Conservation (phyloP, 2,113 vertebrate genomes). For the Butorides virescens region DNA sequence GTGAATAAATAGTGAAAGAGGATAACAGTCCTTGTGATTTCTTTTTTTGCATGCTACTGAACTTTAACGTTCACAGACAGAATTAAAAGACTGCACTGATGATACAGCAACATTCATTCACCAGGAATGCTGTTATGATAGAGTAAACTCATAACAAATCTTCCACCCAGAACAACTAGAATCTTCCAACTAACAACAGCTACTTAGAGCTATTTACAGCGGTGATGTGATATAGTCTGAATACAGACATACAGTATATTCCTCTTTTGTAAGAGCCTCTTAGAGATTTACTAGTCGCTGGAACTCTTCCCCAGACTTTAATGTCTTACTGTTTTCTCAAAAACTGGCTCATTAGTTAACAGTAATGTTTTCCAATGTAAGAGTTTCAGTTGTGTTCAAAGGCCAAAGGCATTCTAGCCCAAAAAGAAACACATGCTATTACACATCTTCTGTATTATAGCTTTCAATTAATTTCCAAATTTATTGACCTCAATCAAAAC, state of each 20-base stretch:
- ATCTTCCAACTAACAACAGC: background rate
- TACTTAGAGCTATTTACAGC: background rate
- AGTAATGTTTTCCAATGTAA: background rate
- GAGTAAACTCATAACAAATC: background rate
- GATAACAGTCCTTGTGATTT: background rate
- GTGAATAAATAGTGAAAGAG: background rate
- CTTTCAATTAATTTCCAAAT: background rate
- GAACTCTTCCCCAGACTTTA: background rate
- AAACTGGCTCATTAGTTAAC: background rate
- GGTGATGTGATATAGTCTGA: background rate
- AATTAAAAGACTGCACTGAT: background rate
- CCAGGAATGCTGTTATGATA: background rate
- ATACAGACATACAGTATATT: background rate
- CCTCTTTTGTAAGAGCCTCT: background rate
- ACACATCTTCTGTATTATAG: background rate
- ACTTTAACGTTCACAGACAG: background rate
- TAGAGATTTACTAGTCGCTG: background rate
- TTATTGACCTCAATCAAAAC: background rate
- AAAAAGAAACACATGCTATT: background rate
- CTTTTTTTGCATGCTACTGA: background rate
- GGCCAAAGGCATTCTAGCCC: background rate
- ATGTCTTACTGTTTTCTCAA: background rate
- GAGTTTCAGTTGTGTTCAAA: conserved; percentile 17
- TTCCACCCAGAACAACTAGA: background rate
- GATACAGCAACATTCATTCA: background rate